These are phyloP conservation scores for Plagodis dolabraria DNA, from an alignment of 2,888 invertebrate genomes.

Conservation along the genomic window DNA sequence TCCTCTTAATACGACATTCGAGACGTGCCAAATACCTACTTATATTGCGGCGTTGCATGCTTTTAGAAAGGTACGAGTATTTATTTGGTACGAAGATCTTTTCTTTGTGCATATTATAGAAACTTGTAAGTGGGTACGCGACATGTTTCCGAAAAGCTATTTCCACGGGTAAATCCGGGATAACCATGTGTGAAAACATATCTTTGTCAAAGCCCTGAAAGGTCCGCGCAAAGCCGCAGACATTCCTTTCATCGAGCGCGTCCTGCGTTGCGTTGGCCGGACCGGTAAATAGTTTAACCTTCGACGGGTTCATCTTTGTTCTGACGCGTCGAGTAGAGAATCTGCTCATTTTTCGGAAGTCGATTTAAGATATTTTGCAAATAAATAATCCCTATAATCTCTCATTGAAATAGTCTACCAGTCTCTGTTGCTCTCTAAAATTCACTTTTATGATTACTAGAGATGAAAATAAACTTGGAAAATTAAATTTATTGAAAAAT, in stretches of 20 bases:
- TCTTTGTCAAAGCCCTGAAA: conserved; percentile 49
- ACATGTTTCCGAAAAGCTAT: conserved; percentile 63
- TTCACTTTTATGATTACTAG: too few relatives aligned
- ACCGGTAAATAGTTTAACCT: conserved; percentile 42
- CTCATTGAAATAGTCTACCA: too few relatives aligned
- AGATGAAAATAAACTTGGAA: too few relatives aligned
- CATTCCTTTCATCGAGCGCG: conserved; percentile 38
- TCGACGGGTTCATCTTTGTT: conserved; percentile 19
- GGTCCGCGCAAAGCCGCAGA: conserved; percentile 38
- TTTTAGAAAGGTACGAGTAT: conserved; percentile 52
- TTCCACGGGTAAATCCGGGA: conserved; percentile 62
- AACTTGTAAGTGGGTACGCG: conserved; percentile 65
- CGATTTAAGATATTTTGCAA: too few relatives aligned
- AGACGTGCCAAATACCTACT: conserved; percentile 55
- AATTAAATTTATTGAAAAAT: too few relatives aligned
- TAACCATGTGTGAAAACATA: conserved; percentile 66
- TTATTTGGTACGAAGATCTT: conserved; percentile 60
- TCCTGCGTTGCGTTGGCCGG: conserved; percentile 28
- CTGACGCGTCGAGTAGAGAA: conserved; percentile 15
- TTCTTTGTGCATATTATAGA: conserved; percentile 78
- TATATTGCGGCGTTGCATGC: conserved; percentile 40
- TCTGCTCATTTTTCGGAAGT: too few relatives aligned
- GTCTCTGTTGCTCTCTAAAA: too few relatives aligned
- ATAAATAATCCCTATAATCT: too few relatives aligned
- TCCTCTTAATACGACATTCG: conserved; percentile 61